These are phyloP conservation scores for Drosophila meridionalis DNA, from an alignment of 2,888 invertebrate species.

Conservation along the genomic window DNA sequence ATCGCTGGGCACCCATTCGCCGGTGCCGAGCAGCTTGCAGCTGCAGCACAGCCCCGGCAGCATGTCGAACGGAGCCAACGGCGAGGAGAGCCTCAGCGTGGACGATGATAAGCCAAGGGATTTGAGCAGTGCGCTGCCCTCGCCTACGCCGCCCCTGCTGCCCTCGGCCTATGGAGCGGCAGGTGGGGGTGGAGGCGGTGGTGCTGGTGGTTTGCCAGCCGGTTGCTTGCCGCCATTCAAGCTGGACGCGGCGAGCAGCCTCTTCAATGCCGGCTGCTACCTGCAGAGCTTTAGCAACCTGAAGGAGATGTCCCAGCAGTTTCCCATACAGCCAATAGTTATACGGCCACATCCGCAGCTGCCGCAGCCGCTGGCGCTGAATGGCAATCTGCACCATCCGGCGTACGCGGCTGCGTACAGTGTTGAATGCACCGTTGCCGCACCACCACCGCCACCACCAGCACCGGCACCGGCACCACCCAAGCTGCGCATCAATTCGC, in stretches of 20 bases:
- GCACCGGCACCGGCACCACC: constrained; percentile 63
- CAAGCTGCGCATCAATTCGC: constrained; percentile 85
- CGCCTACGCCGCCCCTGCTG: constrained; percentile 64
- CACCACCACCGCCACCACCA: constrained; percentile 43
- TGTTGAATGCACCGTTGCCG: constrained; percentile 65
- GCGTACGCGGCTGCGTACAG: constrained; percentile 76
- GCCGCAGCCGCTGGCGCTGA: constrained; percentile 81
- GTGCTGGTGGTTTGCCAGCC: constrained; percentile 55
- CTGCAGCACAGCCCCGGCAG: constrained; percentile 85
- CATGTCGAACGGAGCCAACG: constrained; percentile 84
- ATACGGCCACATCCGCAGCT: constrained; percentile 85
- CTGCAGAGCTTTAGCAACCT: constrained; percentile 85
- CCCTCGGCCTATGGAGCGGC: constrained; percentile 55
- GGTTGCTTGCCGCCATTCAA: constrained; percentile 83
- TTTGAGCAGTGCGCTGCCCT: constrained; percentile 78
- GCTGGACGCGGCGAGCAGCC: constrained; percentile 82
- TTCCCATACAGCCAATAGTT: constrained; percentile 85
- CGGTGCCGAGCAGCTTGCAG: constrained; percentile 85
- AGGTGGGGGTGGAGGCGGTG: constrained; percentile 29
- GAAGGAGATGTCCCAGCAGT: constrained; percentile 84
- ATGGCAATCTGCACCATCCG: constrained; percentile 81
- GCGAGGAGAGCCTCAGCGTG: constrained; percentile 83
- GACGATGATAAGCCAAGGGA: constrained; percentile 85
- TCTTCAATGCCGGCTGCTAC: constrained; percentile 85
- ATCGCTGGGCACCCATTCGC: constrained; percentile 85